Evolutionary conservation across 2,888 invertebrate species (phyloP), one percentile per base, ranked within the genome.

Genomic region (Craniophora ligustri): DNA sequence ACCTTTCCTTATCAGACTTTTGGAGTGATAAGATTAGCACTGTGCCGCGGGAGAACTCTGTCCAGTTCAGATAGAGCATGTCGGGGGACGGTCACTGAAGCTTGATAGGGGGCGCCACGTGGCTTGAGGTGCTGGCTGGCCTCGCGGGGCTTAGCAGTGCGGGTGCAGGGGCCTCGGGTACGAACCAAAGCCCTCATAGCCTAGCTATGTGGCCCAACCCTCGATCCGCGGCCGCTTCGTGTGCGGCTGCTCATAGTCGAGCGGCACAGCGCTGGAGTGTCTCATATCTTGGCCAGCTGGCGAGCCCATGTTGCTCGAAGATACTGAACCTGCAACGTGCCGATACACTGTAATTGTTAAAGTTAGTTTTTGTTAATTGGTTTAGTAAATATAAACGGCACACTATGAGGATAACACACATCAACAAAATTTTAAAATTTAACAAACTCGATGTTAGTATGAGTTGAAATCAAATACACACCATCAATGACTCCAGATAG

Each of bases 191-290:
- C 89, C 92, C 89, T 92, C 91, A 64, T 85, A 82, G 89, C 88
- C 87, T 87, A 91, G 95, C 97, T 97, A 97, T 96, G 97, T 97
- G 89, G 97, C 96, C 98, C 98, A 98, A 62, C 97, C 96, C 86
- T 98, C 98, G 85, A 98, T 96, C 89, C 98, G 96, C 81, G 97
- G 96, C 86, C 98, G 95, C 93, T 98, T 98, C 89, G 96, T 85
- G 81, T 95, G 95, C 51, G 92, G 91, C 87, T 94, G 93, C 75
- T 95, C 94, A 78, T 95, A 95, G 76, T 94, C 94, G 35, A 92
- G 83, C 18, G 92, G 89, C 51, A 82, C 86, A 26, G 84, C 80
- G 79, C 76, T 84, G 42, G 85, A 69, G 81, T 93, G 93, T 76
- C 92, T 84, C 93, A 91, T 94, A 81, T 93, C 92, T 65, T 91